These are phyloP conservation scores for Tachina lurida DNA, from an alignment of 2,888 invertebrate species.

Conservation along the genomic window DNA sequence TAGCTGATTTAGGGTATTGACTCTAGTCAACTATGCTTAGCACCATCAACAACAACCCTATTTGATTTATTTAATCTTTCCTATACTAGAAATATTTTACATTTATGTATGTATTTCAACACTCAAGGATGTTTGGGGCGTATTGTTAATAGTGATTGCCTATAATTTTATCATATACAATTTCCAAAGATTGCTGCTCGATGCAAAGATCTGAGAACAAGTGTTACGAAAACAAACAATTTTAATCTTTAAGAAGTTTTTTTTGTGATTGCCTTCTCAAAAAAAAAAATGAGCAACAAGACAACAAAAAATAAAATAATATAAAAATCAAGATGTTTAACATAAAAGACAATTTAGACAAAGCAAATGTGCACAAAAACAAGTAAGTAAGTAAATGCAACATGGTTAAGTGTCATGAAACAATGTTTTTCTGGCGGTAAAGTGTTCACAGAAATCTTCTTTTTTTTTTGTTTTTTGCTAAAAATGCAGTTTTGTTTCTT, in stretches of 20 bases:
- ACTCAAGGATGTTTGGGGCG: conserved; percentile 74
- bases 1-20: conserved; percentile 4
- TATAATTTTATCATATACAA: conserved; percentile 46
- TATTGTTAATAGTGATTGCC: conserved; percentile 62
- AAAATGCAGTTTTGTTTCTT: conserved; percentile 20
- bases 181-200: conserved; percentile 17
- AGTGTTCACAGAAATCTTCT: conserved; percentile 44
- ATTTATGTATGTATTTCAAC: conserved; percentile 60
- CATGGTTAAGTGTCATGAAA: conserved; percentile 60
- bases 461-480: conserved; percentile 15
- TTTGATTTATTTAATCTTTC: not conserved
- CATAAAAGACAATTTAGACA: conserved; percentile 52
- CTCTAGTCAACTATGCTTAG: not conserved
- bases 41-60: not conserved
- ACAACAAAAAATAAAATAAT: conserved; percentile 17
- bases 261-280: conserved; percentile 16
- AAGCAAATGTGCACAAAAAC: conserved; percentile 29
- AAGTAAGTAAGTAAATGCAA: conserved; percentile 57
- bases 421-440: conserved; percentile 62
- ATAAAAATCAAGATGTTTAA: conserved; percentile 60
- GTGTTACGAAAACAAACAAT: conserved; percentile 21
- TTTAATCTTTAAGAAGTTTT: conserved; percentile 44
- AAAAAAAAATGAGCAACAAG: not conserved
- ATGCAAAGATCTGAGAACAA: conserved; percentile 47
- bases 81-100: not conserved